These are phyloP conservation scores for Cariama cristata DNA, from an alignment of 2,113 vertebrate species.

Conservation along the genomic window DNA sequence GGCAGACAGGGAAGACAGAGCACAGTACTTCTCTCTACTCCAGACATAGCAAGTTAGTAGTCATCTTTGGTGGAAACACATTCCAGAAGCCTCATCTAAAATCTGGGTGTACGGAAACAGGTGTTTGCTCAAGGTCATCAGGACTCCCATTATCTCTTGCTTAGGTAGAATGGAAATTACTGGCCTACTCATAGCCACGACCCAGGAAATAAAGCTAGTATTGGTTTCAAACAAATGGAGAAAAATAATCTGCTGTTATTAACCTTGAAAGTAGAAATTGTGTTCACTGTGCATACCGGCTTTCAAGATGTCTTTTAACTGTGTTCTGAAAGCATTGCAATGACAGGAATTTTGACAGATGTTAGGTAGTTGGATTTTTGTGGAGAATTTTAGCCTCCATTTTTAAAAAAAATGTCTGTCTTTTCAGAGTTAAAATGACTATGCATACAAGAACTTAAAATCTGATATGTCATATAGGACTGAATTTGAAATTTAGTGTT, in stretches of 20 bases:
- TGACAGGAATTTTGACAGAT: not conserved
- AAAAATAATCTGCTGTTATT: not conserved
- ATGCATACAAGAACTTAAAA: not conserved
- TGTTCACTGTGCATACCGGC: not conserved
- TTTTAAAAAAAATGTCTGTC: not conserved
- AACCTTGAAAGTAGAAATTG: not conserved
- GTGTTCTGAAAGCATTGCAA: not conserved
- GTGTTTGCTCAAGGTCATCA: not conserved
- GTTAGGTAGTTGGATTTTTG: not conserved
- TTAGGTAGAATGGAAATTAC: not conserved
- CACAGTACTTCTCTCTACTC: not conserved
- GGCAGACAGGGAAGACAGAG: too few relatives aligned
- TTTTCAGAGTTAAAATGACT: not conserved
- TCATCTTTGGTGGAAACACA: not conserved
- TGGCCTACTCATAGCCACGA: not conserved
- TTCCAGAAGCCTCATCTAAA: not conserved
- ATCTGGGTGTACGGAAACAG: not conserved
- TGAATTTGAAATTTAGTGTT: not conserved
- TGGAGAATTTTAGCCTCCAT: not conserved
- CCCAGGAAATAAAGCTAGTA: not conserved
- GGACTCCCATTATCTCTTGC: not conserved
- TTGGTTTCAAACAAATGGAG: not conserved
- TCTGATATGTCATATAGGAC: not conserved
- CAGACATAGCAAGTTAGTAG: not conserved
- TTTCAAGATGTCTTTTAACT: not conserved